Conservation (phyloP, 2,113 vertebrate species). For the Oenanthe melanoleuca region DNA sequence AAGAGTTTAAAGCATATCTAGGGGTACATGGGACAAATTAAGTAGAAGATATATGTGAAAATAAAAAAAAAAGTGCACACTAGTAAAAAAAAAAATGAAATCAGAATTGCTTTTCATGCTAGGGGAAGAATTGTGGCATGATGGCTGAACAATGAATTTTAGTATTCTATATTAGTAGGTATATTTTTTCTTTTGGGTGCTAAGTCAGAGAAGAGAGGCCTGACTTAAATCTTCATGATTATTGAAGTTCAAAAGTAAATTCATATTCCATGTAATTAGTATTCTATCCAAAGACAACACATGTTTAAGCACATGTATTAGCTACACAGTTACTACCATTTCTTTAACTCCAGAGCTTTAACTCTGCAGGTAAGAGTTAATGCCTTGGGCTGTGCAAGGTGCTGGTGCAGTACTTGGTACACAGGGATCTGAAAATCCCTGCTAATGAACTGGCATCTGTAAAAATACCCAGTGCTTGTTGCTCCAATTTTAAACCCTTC, state of each 20-base stretch:
- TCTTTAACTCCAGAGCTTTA: neutral
- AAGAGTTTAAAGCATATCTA: neutral
- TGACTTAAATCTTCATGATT: neutral
- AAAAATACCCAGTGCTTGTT: neutral
- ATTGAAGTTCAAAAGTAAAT: neutral
- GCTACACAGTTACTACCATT: neutral
- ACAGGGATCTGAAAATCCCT: neutral
- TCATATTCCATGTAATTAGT: neutral
- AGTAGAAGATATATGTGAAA: neutral
- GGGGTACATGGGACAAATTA: neutral
- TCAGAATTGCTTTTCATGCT: neutral
- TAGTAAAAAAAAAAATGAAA: neutral
- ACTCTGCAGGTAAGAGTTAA: neutral
- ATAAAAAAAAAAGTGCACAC: neutral
- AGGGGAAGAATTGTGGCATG: neutral
- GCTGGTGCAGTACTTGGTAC: neutral
- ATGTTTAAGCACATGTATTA: neutral
- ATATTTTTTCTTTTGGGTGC: neutral
- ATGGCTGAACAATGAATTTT: neutral
- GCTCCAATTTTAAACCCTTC: neutral
- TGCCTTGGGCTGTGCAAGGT: neutral
- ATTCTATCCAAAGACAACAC: neutral
- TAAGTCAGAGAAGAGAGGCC: neutral
- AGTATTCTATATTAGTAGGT: neutral
- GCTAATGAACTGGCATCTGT: neutral